phyloP scores from a whole-genome alignment of 2,797 vertebrate genomes.

The Sandelia bainsii region DNA sequence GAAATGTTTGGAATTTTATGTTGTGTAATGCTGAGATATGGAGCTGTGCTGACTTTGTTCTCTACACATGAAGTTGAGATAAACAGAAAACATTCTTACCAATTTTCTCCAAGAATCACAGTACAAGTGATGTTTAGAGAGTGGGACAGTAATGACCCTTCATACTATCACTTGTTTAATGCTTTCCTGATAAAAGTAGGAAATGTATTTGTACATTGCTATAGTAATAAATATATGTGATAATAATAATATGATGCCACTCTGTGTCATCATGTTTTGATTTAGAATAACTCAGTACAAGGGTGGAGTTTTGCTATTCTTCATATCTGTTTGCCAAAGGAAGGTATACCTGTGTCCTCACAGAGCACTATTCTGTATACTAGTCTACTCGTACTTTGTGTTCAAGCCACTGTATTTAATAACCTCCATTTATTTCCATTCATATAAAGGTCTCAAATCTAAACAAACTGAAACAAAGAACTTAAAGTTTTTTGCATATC shows the following conservation, averaged over 20 bases:
- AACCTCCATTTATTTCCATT: neutral
- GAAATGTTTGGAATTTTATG: constrained; percentile 19
- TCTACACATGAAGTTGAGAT: constrained; percentile 17
- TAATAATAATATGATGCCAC: neutral
- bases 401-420: constrained; percentile 1
- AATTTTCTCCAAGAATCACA: constrained; percentile 12
- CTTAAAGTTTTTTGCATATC: neutral
- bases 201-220: neutral
- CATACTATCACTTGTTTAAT: neutral
- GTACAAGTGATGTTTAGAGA: neutral
- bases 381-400: neutral
- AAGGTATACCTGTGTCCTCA: constrained; percentile 31
- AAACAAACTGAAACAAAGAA: neutral
- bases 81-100: constrained; percentile 8
- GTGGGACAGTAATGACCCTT: too few relatives aligned
- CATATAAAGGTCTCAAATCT: constrained; percentile 1
- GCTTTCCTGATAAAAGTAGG: neutral
- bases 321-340: constrained; percentile 71
- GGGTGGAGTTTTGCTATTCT: constrained; percentile 66
- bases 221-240: neutral
- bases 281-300: constrained; percentile 20
- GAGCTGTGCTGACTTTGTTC: constrained; percentile 28
- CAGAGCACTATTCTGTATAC: constrained; percentile 1
- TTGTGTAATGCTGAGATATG: constrained; percentile 29
- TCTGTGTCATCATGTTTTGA: constrained; percentile 15